Evolutionary conservation across 2,888 invertebrate genomes (phyloP).

Genomic region (Luffia ferchaultella): DNA sequence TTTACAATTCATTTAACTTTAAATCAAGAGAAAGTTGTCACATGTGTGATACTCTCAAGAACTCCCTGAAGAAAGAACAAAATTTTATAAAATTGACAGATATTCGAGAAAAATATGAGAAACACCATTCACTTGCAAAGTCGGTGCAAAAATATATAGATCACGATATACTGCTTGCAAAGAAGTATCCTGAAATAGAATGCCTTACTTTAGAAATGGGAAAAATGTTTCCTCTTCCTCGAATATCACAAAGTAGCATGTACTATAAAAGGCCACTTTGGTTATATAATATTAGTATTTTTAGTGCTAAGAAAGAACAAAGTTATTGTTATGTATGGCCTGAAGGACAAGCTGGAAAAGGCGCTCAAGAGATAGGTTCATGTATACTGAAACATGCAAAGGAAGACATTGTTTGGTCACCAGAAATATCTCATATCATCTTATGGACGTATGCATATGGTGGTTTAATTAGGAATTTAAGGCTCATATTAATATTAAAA

Average conservation of each 20-base stretch:
- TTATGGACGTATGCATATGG: constrained; percentile 2
- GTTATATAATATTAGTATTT: constrained; percentile 1
- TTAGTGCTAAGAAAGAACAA: constrained; percentile 1
- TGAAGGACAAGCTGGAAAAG: constrained; percentile 2
- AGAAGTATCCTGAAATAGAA: constrained; percentile 2
- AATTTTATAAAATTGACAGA: background rate
- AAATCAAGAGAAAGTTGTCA: background rate
- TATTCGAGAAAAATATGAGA: background rate
- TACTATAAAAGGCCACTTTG: constrained; percentile 1
- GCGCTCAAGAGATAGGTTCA: constrained; percentile 1
- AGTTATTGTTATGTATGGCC: constrained; percentile 1
- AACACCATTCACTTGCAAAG: background rate
- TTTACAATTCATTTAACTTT: constrained; percentile 1
- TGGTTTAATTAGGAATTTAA: background rate
- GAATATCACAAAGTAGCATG: background rate
- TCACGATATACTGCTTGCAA: constrained; percentile 1
- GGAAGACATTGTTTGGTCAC: constrained; percentile 1
- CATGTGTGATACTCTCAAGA: background rate
- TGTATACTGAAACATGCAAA: constrained; percentile 1
- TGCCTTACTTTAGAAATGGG: constrained; percentile 1
- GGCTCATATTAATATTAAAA: background rate
- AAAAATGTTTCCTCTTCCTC: background rate
- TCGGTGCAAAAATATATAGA: background rate
- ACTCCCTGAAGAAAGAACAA: background rate
- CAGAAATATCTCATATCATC: background rate